Percentiles rank a stretch among this genome's conserved stretches.
These are phyloP conservation scores for Poeciliopsis occidentalis DNA, from an alignment of 2,113 vertebrate species.

Conservation along the genomic window DNA sequence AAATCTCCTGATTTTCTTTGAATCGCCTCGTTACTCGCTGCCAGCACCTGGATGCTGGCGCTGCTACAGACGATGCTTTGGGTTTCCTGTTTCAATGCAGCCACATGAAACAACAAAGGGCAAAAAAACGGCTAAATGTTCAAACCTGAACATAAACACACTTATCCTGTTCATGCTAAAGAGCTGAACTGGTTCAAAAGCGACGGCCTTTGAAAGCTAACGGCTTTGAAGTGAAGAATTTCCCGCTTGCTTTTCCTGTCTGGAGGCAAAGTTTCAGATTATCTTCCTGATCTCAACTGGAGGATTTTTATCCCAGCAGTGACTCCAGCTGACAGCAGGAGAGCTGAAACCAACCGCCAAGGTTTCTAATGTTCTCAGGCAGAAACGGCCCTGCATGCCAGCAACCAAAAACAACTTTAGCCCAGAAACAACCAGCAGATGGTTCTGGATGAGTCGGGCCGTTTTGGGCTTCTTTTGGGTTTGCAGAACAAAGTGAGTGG, in stretches of 20 bases:
- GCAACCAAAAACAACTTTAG: conserved; percentile 13
- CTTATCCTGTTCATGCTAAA: conserved; percentile 36
- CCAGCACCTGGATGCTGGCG: conserved; percentile 38
- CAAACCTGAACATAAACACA: conserved; percentile 47
- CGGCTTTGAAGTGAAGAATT: conserved; percentile 56
- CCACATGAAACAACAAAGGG: conserved; percentile 47
- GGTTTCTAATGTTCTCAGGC: neutral
- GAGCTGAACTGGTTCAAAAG: conserved; percentile 25
- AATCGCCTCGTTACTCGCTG: neutral
- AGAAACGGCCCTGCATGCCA: neutral
- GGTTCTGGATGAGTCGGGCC: conserved; percentile 5
- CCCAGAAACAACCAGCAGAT: neutral
- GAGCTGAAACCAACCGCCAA: neutral
- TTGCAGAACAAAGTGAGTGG: conserved; percentile 51
- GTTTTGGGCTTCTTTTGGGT: conserved; percentile 30
- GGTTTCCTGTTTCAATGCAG: conserved; percentile 17
- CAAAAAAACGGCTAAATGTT: neutral
- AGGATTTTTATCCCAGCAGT: conserved; percentile 7
- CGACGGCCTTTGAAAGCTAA: conserved; percentile 44
- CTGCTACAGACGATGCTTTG: conserved; percentile 10
- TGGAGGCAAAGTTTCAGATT: conserved; percentile 6
- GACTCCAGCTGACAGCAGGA: neutral
- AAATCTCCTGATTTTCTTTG: conserved; percentile 16
- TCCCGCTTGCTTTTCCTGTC: conserved; percentile 46
- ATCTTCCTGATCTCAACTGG: conserved; percentile 15